Base-by-base conservation (phyloP, 2,888 invertebrate species). In the Sinelater perroti region DNA sequence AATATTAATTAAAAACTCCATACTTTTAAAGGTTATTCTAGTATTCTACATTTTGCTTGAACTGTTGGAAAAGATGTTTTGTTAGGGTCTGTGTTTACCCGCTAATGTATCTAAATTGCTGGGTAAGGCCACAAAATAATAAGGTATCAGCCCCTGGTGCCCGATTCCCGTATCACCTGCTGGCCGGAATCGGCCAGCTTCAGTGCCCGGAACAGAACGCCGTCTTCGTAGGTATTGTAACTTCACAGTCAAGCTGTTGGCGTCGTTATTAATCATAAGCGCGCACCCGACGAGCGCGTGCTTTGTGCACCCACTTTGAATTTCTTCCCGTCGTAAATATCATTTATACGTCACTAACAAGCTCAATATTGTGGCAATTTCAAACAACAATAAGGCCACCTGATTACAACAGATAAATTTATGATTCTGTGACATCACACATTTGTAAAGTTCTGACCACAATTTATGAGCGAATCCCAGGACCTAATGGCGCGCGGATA, bases 371-470 rank as follows among this genome's bases (percentile, higher is more conserved):
- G 60, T 62, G 50, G 51, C 54, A 60, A 65, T 62, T 62, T 47
- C 47, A 46, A 49, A 56, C 55, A 49, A 57, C 56, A 61, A 65
- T 63, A 60, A 63, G 60, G 55, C 65, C 65, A 66, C 63, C 62
- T 60, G 60, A 64, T 62, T 63, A 68, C 65, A 69, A 67, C 66
- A 66, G 61, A 63, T 62, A 64, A 66, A 70, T 70, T 68, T 69
- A 69, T 70, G 66, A 67, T 65, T 65, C 57, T 64, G 63, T 65
- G 65, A 69, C 65, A 68, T 66, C 63, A 61, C 64, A 66, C 67
- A 68, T 69, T 67, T 68, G 68, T 70, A 66, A 66, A 70, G 63
- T 69, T 65, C 62, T 63, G 54, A 63, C 64, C 61, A 60, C 65
- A 69, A 70, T 70, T 67, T 70, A 69, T 65, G 64, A 67, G 57